Evolutionary conservation across 2,113 vertebrate genomes (phyloP).

Genomic region (Chitala chitala): DNA sequence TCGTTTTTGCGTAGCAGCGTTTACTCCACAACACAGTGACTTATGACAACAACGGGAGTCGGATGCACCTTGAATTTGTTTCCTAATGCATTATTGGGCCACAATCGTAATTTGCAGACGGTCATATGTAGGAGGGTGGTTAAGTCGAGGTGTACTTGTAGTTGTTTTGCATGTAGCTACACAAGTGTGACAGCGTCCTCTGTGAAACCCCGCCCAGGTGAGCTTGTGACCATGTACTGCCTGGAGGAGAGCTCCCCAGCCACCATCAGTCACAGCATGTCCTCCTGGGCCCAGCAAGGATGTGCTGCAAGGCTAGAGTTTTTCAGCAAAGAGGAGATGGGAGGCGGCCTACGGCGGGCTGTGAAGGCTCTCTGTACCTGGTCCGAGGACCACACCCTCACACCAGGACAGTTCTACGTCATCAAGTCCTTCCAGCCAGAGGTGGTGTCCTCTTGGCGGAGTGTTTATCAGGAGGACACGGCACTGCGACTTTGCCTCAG

Average conservation of each 20-base stretch:
- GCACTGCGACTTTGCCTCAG: slow-evolving; percentile 94
- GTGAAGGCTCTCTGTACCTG: slow-evolving; percentile 95
- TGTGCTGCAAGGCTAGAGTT: slow-evolving; percentile 96
- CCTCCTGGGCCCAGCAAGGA: slow-evolving; percentile 92
- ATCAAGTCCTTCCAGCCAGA: slow-evolving; percentile 96
- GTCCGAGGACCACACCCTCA: slow-evolving; percentile 91
- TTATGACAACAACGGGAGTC: too few relatives aligned
- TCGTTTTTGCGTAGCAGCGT: too few relatives aligned
- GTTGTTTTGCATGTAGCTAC: too few relatives aligned
- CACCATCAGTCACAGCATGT: slow-evolving; percentile 98
- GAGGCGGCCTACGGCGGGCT: slow-evolving; percentile 86
- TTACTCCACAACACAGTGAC: too few relatives aligned
- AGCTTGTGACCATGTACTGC: slow-evolving; percentile 92
- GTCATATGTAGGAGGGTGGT: too few relatives aligned
- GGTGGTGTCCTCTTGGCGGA: slow-evolving; percentile 91
- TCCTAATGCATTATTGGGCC: too few relatives aligned
- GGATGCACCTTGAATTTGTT: too few relatives aligned
- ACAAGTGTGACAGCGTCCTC: neutral
- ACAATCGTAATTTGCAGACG: too few relatives aligned
- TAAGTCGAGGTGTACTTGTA: too few relatives aligned
- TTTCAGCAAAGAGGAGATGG: slow-evolving; percentile 97
- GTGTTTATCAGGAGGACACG: slow-evolving; percentile 93
- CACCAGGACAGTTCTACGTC: slow-evolving; percentile 91
- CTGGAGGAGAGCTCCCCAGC: slow-evolving; percentile 94
- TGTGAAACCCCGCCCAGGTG: slow-evolving; percentile 62